These are phyloP conservation scores for Ceyx cyanopectus DNA, from an alignment of 2,113 vertebrate genomes.

Conservation along the genomic window DNA sequence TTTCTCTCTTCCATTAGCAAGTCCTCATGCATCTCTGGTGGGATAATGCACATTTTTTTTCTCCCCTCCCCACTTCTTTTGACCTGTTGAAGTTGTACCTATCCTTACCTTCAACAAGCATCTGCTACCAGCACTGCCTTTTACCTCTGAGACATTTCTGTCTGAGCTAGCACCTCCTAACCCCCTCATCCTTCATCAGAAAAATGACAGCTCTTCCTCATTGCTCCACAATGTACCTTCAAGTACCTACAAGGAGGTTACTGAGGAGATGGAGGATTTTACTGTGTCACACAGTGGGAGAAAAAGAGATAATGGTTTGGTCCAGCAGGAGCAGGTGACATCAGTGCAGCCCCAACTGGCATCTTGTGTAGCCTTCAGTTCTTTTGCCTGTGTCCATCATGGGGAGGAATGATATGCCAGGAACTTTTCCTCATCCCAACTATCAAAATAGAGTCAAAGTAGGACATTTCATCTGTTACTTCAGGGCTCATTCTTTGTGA, in stretches of 20 bases:
- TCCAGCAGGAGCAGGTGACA: not conserved
- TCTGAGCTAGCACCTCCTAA: not conserved
- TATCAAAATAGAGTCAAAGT: slow-evolving; percentile 41
- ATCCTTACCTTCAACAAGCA: not conserved
- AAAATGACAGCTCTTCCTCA: not conserved
- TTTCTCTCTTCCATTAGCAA: not conserved
- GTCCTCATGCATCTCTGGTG: not conserved
- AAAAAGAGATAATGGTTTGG: not conserved
- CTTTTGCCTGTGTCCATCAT: not conserved
- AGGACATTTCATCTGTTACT: slow-evolving; percentile 30
- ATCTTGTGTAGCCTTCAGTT: not conserved
- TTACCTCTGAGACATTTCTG: not conserved
- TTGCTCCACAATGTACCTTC: not conserved
- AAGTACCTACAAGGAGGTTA: not conserved
- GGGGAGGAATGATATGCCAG: not conserved
- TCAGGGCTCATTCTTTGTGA: slow-evolving; percentile 32
- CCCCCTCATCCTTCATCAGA: not conserved
- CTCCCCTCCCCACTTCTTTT: not conserved
- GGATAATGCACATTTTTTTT: not conserved
- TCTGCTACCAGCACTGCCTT: not conserved
- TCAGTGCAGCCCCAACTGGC: not conserved
- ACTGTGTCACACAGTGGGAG: not conserved
- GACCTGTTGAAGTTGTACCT: not conserved
- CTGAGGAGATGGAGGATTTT: not conserved
- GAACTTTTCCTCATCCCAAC: not conserved